Base-by-base conservation (phyloP, 2,888 invertebrate species). In the Limenitis camilla region DNA sequence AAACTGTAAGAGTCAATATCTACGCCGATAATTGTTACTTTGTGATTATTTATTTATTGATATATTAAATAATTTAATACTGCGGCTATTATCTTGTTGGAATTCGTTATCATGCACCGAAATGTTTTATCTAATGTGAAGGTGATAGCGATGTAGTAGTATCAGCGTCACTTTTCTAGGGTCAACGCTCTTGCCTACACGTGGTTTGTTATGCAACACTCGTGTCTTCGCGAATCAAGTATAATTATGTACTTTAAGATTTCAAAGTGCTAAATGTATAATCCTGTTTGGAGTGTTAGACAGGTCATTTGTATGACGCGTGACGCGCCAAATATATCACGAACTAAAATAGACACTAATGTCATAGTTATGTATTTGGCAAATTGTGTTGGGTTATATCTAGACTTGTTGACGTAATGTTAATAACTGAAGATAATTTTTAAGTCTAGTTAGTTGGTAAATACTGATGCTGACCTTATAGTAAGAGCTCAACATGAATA, bases 101-200 rank as follows among this genome's bases (percentile, higher is more conserved):
- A 63, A 62, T 61, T 64, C 61, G 67, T 78, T 79, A 81, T 81
- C 79, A 61, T 60, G 49, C 60, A 64, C 61, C 67, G 59, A 71
- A 74, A 73, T 67, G 61, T 63, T 69, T 78, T 81, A 81, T 82
- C 81, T 71, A 63, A 57, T 57, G 61, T 63, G 65, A 70, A 76
- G 74, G 72, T 69, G 77, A 79, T 81, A 78, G 72, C 68, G 67
- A 71, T 67, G 67, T 47, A 67, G 67, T 47, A 67, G 68, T 81
- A 81, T 77, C 77, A 75, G 68, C 70, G 74, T 71, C 68, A 76
- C 67, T 70, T 70, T 68, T 64, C 63, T 65, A 71, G 71, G 81
- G 78, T 85, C 81, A 76, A 74, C 68, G 82, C 67, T 73, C 82
- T 67, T 66, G 56, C 64, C 59, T 66, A 76, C 81, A 82, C 81